Conservation (phyloP, 2,113 vertebrate species). For the Archilochus colubris region DNA sequence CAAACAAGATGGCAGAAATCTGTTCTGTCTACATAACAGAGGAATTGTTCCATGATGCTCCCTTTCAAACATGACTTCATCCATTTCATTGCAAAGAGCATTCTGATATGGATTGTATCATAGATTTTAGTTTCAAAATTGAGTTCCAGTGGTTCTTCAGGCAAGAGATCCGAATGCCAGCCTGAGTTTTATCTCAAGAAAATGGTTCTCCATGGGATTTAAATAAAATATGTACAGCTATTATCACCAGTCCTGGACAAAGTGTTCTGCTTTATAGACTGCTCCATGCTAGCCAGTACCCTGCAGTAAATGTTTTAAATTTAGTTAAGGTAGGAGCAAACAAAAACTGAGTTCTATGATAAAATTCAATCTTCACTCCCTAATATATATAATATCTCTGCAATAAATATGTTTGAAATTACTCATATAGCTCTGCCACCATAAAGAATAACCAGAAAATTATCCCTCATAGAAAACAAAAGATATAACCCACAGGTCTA, state of each 20-base stretch:
- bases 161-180: not conserved
- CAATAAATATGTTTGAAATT: not conserved
- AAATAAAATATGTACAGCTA: not conserved
- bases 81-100: not conserved
- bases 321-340: not conserved
- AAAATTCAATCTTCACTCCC: not conserved
- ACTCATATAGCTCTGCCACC: not conserved
- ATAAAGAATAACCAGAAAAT: not conserved
- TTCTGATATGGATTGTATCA: not conserved
- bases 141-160: not conserved
- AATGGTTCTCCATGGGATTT: not conserved
- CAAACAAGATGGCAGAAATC: constrained; percentile 9
- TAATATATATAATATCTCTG: fast-evolving
- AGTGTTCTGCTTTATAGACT: not conserved
- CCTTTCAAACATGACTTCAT: not conserved
- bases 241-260: not conserved
- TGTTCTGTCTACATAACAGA: not conserved
- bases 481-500: not conserved
- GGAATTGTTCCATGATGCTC: not conserved
- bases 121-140: not conserved
- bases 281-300: not conserved
- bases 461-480: not conserved
- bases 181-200: not conserved
- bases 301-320: not conserved
- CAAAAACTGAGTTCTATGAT: not conserved